Conservation (phyloP, 1,140 invertebrate species). For the Amphibalanus amphitrite region DNA sequence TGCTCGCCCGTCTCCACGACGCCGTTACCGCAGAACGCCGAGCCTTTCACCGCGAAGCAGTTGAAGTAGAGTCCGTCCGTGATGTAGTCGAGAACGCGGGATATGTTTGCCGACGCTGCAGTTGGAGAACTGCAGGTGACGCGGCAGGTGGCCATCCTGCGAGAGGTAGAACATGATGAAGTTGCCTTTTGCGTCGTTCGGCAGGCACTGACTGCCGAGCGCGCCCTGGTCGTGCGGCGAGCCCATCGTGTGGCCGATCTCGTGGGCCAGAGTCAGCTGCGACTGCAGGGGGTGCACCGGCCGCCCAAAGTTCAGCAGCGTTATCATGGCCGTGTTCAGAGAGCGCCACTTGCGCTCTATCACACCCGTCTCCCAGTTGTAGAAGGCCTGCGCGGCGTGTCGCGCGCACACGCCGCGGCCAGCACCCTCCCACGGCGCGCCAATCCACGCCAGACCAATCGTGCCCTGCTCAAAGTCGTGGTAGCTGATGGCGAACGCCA, state of each 20-base stretch:
- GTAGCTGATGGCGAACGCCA: slow-evolving; percentile 98
- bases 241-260: slow-evolving; percentile 99
- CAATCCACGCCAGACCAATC: slow-evolving; percentile 91
- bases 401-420: not conserved
- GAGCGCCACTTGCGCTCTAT: not conserved
- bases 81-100: too few species aligned
- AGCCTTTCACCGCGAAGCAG: too few species aligned
- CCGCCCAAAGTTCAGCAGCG: slow-evolving; percentile 94
- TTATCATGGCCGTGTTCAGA: slow-evolving; percentile 95
- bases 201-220: slow-evolving; percentile 47
- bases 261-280: slow-evolving; percentile 94
- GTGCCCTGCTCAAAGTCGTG: slow-evolving; percentile 97
- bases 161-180: slow-evolving; percentile 73
- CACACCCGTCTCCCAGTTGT: not conserved
- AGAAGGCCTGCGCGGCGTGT: not conserved
- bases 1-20: slow-evolving; percentile 90
- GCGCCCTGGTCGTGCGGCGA: slow-evolving; percentile 81
- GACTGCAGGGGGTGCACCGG: slow-evolving; percentile 93
- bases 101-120: too few species aligned
- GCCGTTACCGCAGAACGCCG: slow-evolving; percentile 86
- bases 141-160: too few species aligned
- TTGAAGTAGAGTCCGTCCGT: too few species aligned
- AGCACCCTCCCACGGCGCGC: slow-evolving; percentile 58
- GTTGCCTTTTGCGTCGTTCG: slow-evolving; percentile 66
- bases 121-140: too few species aligned